phyloP scores from a whole-genome alignment of 2,888 invertebrate species.

The Petrolisthes cinctipes region DNA sequence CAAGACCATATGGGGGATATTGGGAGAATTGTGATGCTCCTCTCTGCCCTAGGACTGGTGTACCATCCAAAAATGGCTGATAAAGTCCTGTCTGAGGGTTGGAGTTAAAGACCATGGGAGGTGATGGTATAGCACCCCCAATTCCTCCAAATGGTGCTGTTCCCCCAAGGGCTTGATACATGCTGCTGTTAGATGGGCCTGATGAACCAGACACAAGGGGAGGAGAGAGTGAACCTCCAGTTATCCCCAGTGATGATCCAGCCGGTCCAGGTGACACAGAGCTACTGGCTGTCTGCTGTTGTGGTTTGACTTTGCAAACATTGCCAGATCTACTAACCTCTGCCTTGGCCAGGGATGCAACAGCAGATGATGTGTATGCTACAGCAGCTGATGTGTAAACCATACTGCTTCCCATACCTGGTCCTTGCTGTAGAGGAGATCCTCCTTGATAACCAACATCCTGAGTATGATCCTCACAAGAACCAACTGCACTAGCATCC shows the following conservation, averaged over 20 bases:
- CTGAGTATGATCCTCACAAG: slow-evolving; percentile 48
- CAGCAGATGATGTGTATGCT: slow-evolving; percentile 64
- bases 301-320: slow-evolving; percentile 79
- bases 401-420: slow-evolving; percentile 65
- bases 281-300: slow-evolving; percentile 76
- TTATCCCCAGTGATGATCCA: slow-evolving; percentile 56
- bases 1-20: slow-evolving; percentile 63
- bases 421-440: slow-evolving; percentile 56
- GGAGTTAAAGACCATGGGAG: slow-evolving; percentile 83
- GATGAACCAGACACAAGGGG: slow-evolving; percentile 56
- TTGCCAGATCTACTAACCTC: slow-evolving; percentile 65
- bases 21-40: slow-evolving; percentile 65
- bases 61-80: slow-evolving; percentile 80
- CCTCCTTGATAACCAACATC: slow-evolving; percentile 60
- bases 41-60: slow-evolving; percentile 69
- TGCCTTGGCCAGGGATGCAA: slow-evolving; percentile 65
- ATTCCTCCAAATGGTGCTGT: slow-evolving; percentile 80
- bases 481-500: slow-evolving; percentile 43
- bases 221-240: slow-evolving; percentile 59
- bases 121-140: slow-evolving; percentile 85
- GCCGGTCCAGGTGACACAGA: slow-evolving; percentile 65
- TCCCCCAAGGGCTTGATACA: slow-evolving; percentile 67
- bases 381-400: slow-evolving; percentile 67
- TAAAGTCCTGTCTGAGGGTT: slow-evolving; percentile 79
- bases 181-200: slow-evolving; percentile 56